These are phyloP conservation scores for Diaphora mendica DNA, from an alignment of 2,888 invertebrate species.

Conservation along the genomic window DNA sequence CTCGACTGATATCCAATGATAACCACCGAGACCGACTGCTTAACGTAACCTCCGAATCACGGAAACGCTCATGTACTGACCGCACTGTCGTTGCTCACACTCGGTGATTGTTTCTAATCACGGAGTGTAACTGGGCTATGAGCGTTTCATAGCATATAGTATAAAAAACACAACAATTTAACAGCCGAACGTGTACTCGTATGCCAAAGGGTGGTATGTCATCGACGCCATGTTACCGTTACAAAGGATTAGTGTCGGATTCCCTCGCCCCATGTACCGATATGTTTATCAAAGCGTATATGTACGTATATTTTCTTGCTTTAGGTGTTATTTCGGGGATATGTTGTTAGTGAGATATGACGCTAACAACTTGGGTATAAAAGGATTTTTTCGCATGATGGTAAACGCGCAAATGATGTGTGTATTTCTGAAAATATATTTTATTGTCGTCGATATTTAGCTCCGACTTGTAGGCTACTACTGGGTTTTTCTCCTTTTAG, in stretches of 20 bases:
- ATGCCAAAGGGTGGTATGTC: background rate
- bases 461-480: background rate
- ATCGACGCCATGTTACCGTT: constrained; percentile 11
- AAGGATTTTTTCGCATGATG: background rate
- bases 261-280: constrained; percentile 26
- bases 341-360: background rate
- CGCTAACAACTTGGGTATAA: background rate
- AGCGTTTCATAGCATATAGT: no score
- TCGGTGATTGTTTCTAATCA: no score
- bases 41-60: no score
- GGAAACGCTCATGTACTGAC: no score
- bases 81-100: no score
- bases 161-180: constrained; percentile 1
- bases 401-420: background rate
- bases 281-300: constrained; percentile 27
- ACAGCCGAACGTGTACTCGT: background rate
- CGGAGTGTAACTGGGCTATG: no score
- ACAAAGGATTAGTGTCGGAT: constrained; percentile 43
- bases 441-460: background rate
- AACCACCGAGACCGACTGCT: no score
- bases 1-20: no score
- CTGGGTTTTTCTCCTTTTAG: background rate
- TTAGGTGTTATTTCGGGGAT: background rate
- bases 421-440: background rate
- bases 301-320: constrained; percentile 6